phyloP scores from a whole-genome alignment of 2,113 vertebrate genomes.

The Taxidea taxus region DNA sequence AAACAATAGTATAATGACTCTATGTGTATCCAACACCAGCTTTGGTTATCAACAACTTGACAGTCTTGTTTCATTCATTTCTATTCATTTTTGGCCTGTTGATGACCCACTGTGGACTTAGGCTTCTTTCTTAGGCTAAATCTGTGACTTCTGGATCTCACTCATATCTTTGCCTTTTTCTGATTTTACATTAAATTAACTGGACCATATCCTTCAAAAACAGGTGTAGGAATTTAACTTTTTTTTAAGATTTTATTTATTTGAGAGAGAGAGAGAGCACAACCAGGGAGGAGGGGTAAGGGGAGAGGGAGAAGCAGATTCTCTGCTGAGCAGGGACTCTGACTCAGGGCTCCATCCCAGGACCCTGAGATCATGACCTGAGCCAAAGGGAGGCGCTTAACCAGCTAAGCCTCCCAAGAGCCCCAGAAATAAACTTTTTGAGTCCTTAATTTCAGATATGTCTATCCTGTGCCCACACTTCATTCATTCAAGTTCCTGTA shows the following conservation, averaged over 20 bases:
- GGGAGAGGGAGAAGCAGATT: neutral
- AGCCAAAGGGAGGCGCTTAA: neutral
- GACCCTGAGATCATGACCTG: neutral
- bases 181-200: neutral
- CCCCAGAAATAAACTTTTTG: neutral
- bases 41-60: neutral
- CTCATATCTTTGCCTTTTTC: neutral
- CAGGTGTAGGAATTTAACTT: neutral
- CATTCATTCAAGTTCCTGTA: neutral
- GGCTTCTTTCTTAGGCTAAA: neutral
- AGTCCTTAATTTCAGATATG: neutral
- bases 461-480: neutral
- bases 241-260: neutral
- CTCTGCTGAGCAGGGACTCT: too few relatives aligned
- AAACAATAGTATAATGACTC: neutral
- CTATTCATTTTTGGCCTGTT: neutral
- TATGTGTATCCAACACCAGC: neutral
- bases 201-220: neutral
- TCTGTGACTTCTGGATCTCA: neutral
- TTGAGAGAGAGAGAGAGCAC: neutral
- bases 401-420: neutral
- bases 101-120: neutral
- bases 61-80: neutral
- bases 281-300: neutral
- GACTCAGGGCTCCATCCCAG: neutral